phyloP scores from a whole-genome alignment of 2,113 vertebrate species.

The Haliaeetus leucogaster region DNA sequence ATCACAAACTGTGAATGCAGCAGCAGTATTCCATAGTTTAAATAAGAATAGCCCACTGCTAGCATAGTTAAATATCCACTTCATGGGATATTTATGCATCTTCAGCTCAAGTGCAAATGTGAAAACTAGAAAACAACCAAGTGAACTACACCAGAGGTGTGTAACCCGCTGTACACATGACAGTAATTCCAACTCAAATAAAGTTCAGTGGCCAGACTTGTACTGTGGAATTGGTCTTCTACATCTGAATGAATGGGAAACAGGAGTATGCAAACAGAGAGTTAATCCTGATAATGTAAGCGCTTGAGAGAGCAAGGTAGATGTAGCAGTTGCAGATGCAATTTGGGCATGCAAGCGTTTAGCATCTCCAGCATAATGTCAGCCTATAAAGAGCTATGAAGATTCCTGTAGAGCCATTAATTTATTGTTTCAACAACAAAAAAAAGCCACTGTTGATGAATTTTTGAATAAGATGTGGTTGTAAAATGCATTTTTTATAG shows the following conservation, averaged over 20 bases:
- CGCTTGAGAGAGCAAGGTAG: not conserved
- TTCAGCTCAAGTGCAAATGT: not conserved
- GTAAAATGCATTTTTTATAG: not conserved
- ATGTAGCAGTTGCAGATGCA: not conserved
- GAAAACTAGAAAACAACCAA: not conserved
- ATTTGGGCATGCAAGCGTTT: not conserved
- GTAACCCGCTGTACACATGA: not conserved
- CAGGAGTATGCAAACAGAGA: not conserved
- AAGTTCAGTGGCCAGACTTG: not conserved
- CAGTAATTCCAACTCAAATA: not conserved
- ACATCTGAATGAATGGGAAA: not conserved
- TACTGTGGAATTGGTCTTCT: not conserved
- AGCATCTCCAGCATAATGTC: not conserved
- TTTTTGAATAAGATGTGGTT: not conserved
- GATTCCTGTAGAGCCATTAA: not conserved
- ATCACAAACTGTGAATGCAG: not conserved
- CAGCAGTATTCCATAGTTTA: not conserved
- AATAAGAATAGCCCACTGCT: not conserved
- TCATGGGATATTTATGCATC: not conserved
- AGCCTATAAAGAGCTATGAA: not conserved
- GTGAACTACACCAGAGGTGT: not conserved
- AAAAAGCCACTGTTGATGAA: not conserved
- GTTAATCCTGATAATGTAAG: not conserved
- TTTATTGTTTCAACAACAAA: not conserved
- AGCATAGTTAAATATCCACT: not conserved